Evolutionary conservation across 2,113 vertebrate genomes (phyloP).

Genomic region (Corythoichthys intestinalis): DNA sequence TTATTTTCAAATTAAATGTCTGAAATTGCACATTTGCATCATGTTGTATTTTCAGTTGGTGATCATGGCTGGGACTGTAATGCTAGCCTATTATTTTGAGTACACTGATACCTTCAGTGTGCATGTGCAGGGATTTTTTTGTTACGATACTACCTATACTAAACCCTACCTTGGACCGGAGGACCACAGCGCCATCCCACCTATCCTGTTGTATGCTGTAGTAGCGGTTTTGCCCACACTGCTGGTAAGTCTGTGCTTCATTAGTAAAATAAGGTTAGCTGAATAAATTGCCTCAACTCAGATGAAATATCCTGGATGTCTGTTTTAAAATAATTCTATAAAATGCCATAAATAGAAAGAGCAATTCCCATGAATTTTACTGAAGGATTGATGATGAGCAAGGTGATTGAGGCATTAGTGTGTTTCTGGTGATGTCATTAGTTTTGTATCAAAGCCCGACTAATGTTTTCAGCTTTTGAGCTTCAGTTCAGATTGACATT

Average conservation of each 20-base stretch:
- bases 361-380: not conserved
- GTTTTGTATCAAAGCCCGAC: not conserved
- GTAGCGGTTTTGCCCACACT: slow-evolving; percentile 86
- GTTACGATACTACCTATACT: slow-evolving; percentile 89
- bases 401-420: not conserved
- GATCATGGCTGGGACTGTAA: slow-evolving; percentile 96
- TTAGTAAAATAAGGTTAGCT: not conserved
- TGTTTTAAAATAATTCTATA: not conserved
- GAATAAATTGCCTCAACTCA: not conserved
- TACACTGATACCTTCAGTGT: slow-evolving; percentile 95
- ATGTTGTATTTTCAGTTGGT: slow-evolving; percentile 99
- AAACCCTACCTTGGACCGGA: slow-evolving; percentile 93
- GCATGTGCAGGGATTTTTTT: slow-evolving; percentile 95
- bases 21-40: slow-evolving; percentile 62
- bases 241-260: slow-evolving; percentile 78
- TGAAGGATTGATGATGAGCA: not conserved
- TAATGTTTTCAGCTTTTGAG: not conserved
- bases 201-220: slow-evolving; percentile 84
- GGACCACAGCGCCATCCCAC: slow-evolving; percentile 87
- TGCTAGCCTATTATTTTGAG: slow-evolving; percentile 97
- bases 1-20: slow-evolving; percentile 55
- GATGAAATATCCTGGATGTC: not conserved
- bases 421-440: not conserved
- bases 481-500: not conserved
- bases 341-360: not conserved